These are phyloP conservation scores for Pseudomyrmex dendroicus DNA, from an alignment of 1,140 invertebrate genomes.

Conservation along the genomic window DNA sequence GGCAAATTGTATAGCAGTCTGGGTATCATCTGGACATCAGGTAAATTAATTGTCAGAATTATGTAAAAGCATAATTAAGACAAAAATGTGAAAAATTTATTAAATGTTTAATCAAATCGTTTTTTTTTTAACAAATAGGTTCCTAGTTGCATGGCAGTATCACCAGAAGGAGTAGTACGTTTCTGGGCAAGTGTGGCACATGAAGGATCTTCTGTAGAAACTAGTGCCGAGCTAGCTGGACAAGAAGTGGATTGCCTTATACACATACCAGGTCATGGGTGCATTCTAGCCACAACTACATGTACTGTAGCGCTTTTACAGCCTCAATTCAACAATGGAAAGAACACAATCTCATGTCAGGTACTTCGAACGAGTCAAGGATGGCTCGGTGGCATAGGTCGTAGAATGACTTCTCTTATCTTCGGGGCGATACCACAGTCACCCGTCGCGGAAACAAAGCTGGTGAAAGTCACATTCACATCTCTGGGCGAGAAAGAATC, in stretches of 20 bases:
- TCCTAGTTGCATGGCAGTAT: slow-evolving; percentile 95
- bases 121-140: slow-evolving; percentile 82
- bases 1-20: slow-evolving; percentile 94
- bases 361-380: slow-evolving; percentile 92
- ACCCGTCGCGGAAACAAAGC: slow-evolving; percentile 90
- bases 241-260: slow-evolving; percentile 93
- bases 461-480: slow-evolving; percentile 86
- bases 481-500: slow-evolving; percentile 82
- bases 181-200: slow-evolving; percentile 97
- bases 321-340: slow-evolving; percentile 86
- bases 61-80: background rate
- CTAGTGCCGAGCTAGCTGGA: slow-evolving; percentile 91
- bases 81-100: background rate
- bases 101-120: background rate
- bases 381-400: slow-evolving; percentile 94
- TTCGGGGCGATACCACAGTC: slow-evolving; percentile 92
- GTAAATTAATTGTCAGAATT: slow-evolving; percentile 75
- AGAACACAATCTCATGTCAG: slow-evolving; percentile 89
- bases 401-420: slow-evolving; percentile 93
- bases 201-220: slow-evolving; percentile 93
- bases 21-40: slow-evolving; percentile 89
- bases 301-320: slow-evolving; percentile 94
- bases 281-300: slow-evolving; percentile 95
- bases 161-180: slow-evolving; percentile 95
- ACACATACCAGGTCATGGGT: slow-evolving; percentile 89